Percentiles rank a stretch among this genome's conserved stretches.
phyloP scores from a whole-genome alignment of 2,797 vertebrate genomes.

The Microctenopoma lineatum region DNA sequence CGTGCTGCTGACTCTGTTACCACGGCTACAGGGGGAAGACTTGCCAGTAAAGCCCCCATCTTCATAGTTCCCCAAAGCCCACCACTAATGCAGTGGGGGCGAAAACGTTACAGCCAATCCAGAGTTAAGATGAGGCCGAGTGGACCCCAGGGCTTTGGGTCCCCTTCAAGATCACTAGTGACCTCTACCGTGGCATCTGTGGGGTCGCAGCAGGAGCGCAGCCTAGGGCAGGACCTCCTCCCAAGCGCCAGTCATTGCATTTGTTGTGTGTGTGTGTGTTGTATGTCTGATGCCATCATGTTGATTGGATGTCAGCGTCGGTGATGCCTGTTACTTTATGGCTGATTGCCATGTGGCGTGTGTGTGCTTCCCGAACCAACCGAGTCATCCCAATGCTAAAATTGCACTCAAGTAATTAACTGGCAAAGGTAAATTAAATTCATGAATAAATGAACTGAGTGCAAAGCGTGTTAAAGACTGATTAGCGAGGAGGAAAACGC shows the following conservation, averaged over 20 bases:
- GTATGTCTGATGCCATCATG: slow-evolving; percentile 34
- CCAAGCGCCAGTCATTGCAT: slow-evolving; percentile 65
- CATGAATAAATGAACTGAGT: slow-evolving; percentile 46
- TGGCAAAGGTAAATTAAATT: slow-evolving; percentile 46
- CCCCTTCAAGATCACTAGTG: slow-evolving; percentile 43
- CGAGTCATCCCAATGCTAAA: slow-evolving; percentile 21
- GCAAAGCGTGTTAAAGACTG: slow-evolving; percentile 29
- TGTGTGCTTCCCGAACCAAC: slow-evolving; percentile 30
- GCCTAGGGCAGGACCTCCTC: slow-evolving; percentile 44
- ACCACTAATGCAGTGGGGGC: slow-evolving; percentile 50
- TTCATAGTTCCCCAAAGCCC: slow-evolving; percentile 50
- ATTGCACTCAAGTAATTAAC: slow-evolving; percentile 50
- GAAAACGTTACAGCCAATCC: slow-evolving; percentile 66
- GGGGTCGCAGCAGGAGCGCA: slow-evolving; percentile 20
- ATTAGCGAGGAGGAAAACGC: slow-evolving; percentile 27
- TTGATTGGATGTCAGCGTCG: slow-evolving; percentile 51
- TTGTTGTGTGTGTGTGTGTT: slow-evolving; percentile 11
- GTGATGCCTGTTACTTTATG: slow-evolving; percentile 18
- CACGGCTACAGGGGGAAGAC: slow-evolving; percentile 81
- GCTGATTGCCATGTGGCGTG: slow-evolving; percentile 44
- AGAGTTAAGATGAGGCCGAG: slow-evolving; percentile 9
- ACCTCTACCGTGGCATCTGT: slow-evolving; percentile 54
- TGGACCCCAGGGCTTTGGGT: slow-evolving; percentile 39
- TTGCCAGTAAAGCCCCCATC: slow-evolving; percentile 57
- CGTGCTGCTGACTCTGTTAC: slow-evolving; percentile 80